Evolutionary conservation across 2,113 vertebrate genomes (phyloP).

Genomic region (Pithys albifrons): DNA sequence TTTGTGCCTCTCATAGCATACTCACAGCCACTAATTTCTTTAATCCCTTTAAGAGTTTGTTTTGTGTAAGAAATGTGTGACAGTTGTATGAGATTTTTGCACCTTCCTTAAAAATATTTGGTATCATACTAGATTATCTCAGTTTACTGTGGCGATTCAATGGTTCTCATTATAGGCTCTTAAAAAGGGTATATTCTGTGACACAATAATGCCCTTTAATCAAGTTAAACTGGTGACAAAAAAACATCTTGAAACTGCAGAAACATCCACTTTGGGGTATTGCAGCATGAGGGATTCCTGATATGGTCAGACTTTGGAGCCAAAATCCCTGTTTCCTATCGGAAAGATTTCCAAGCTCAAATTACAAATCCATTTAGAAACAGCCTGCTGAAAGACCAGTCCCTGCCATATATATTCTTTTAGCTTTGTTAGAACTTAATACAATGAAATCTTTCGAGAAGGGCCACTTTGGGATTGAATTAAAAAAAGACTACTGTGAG

Average conservation of each 20-base stretch:
- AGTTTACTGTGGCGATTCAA: neutral
- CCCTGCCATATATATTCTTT: slow-evolving; percentile 13
- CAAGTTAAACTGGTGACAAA: neutral
- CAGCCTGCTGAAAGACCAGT: neutral
- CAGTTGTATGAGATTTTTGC: neutral
- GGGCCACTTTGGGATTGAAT: neutral
- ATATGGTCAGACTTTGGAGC: neutral
- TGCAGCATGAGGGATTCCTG: neutral
- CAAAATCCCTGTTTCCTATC: neutral
- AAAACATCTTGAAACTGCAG: neutral
- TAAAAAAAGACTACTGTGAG: slow-evolving; percentile 4
- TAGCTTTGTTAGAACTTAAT: slow-evolving; percentile 39
- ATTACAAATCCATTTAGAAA: slow-evolving; percentile 41
- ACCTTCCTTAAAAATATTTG: neutral
- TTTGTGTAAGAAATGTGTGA: neutral
- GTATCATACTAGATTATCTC: neutral
- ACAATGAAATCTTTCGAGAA: slow-evolving; percentile 32
- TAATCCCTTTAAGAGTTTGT: neutral
- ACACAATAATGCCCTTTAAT: neutral
- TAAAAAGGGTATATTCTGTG: neutral
- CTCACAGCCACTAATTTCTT: neutral
- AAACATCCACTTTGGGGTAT: neutral
- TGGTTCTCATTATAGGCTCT: neutral
- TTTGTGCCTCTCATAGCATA: neutral
- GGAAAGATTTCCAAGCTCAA: slow-evolving; percentile 2